These are phyloP conservation scores for Tringa solitaria DNA, from an alignment of 2,113 vertebrate species.

Conservation along the genomic window DNA sequence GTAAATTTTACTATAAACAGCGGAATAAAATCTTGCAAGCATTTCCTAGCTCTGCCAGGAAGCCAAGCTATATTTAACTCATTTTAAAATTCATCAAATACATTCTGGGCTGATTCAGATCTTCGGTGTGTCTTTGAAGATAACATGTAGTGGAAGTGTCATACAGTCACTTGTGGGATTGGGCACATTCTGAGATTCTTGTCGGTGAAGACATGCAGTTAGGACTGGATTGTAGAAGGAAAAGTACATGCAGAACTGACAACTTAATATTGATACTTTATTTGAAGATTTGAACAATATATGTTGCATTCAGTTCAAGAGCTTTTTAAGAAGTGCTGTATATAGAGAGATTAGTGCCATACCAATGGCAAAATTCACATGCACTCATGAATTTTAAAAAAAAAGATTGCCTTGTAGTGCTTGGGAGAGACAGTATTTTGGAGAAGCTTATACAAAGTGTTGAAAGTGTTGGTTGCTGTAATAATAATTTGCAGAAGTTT, in stretches of 20 bases:
- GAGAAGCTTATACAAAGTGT: background rate
- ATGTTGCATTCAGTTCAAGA: slow-evolving; percentile 3
- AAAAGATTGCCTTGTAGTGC: background rate
- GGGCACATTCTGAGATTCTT: slow-evolving; percentile 1
- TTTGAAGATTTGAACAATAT: slow-evolving; percentile 13
- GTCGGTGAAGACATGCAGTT: background rate
- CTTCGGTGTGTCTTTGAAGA: slow-evolving; percentile 41
- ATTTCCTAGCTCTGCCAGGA: slow-evolving; percentile 32
- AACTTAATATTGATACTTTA: background rate
- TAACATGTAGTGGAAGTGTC: slow-evolving; percentile 27
- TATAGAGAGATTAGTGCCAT: background rate
- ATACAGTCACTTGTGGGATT: background rate
- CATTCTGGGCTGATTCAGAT: slow-evolving; percentile 26
- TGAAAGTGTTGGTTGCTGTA: background rate
- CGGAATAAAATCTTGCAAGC: slow-evolving; percentile 15
- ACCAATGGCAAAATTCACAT: background rate
- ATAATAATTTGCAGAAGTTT: background rate
- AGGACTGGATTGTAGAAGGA: background rate
- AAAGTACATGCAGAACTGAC: background rate
- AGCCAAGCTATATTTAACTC: slow-evolving; percentile 52
- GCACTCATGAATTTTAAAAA: background rate
- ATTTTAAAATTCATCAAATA: slow-evolving; percentile 60
- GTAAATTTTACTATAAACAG: slow-evolving; percentile 45
- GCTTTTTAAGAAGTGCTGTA: background rate
- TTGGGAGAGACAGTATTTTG: background rate